Evolutionary conservation across 2,113 vertebrate genomes (phyloP), one percentile per base, ranked within the genome.

Genomic region (Falcunculus frontatus): DNA sequence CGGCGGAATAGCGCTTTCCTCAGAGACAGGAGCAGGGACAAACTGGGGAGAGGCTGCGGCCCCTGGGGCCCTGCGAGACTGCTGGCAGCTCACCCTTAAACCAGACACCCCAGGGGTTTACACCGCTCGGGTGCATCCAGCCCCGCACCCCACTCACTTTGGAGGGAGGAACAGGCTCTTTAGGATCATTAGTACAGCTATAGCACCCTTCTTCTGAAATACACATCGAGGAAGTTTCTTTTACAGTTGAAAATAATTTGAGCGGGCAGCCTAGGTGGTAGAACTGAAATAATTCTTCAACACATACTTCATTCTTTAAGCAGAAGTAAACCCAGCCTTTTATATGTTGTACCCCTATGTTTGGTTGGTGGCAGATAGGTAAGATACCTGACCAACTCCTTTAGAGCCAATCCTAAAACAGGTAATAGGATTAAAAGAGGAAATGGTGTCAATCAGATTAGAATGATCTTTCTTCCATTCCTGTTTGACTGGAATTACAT

Each of bases 21-120:
- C 41, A 0, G 14, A 2, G 33, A 4, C 68, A 18, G 27, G 1
- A 12, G 4, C 1, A 44, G 26, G 42, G 15, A 44, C 19, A 3
- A 1, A 8, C 0, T 4, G 26, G 44, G 53, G 33, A 69, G 46
- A 29, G 30, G 55, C 69, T 39, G 35, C 4, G 9, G 15, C 26
- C 8, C 0, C 9, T 2, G 3, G 29, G 13, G 15, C 39, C 30
- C 62, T 12, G 86, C 33, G 15, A 20, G 35, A 59, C 37, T 25
- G 55, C 41, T 20, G 42, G 50, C 52, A 26, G 35, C 52, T 50
- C 62, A 6, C 21, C 75, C 49, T 21, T 9, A 20, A 25, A 35
- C n/a, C 56, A 7, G 11, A 4, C 35, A 15, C 7, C 65, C 8
- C 74, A 1, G n/a, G 29, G n/a, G 0, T 9, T 39, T 25, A 4